Percentiles rank a stretch among this genome's conserved stretches.
These are phyloP conservation scores for Andrena praecox DNA, from an alignment of 2,888 invertebrate species.

Conservation along the genomic window DNA sequence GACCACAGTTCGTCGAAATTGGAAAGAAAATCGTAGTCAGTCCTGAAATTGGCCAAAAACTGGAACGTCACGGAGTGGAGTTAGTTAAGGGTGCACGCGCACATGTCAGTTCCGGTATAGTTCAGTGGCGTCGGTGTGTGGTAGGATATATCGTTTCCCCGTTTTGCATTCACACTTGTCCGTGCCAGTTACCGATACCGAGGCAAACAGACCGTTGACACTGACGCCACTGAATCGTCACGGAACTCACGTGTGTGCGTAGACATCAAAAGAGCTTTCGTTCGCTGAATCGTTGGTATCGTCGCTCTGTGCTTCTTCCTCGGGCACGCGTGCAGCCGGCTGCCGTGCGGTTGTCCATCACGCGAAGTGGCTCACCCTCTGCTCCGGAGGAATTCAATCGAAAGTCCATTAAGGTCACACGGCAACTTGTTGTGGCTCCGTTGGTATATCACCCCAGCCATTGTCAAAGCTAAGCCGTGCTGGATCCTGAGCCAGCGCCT, in stretches of 20 bases:
- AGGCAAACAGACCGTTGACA: too few species aligned
- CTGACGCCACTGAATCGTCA: too few species aligned
- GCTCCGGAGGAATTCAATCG: constrained; percentile 73
- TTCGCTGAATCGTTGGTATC: not conserved
- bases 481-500: constrained; percentile 56
- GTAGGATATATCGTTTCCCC: too few species aligned
- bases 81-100: too few species aligned
- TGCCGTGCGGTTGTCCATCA: constrained; percentile 46
- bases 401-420: constrained; percentile 77
- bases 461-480: constrained; percentile 68
- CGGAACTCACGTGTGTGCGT: not conserved
- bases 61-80: not conserved
- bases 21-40: not conserved
- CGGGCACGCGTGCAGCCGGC: not conserved
- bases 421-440: constrained; percentile 75
- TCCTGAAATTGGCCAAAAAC: not conserved
- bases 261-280: not conserved
- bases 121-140: too few species aligned
- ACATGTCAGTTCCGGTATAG: too few species aligned
- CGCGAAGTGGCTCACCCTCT: constrained; percentile 29
- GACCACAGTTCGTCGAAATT: not conserved
- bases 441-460: constrained; percentile 60
- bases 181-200: too few species aligned
- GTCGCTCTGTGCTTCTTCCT: constrained; percentile 13
- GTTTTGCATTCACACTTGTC: too few species aligned